Base-by-base conservation (phyloP, 2,888 invertebrate species). In the Napeogenes inachia region DNA sequence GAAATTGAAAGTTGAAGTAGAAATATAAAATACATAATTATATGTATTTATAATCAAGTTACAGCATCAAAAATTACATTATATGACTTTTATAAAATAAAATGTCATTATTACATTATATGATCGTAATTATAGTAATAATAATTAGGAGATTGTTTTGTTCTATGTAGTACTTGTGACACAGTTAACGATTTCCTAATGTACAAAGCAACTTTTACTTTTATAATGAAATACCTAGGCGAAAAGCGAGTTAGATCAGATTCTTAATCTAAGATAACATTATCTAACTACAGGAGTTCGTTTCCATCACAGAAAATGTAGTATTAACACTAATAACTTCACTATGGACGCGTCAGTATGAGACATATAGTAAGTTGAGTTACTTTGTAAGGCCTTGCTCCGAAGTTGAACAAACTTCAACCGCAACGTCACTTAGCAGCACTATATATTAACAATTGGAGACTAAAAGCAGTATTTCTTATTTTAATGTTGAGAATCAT, bases 181-280 rank as follows among this genome's bases (percentile, higher is more conserved):
- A 42, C 8, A 1, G 50, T 30, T 50, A 50, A 30, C 50, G 30
- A 50, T 30, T 50, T 30, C 30, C 30, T 30, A 50, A 50, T 50
- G 30, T 42, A 3, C 10, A 50, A 50, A 50, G 30, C 57, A 70
- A 79, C 78, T 79, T 80, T 80, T 80, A 80, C 81, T 80, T 80
- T 80, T 76, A 70, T 73, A 64, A 71, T 72, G 72, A 75, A 78
- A 77, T 74, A 21, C 21, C 21, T 21, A 70, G 69, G 62, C 66
- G 54, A 46, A 55, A 60, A 62, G 65, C 62, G 47, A 67, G 68
- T 64, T 63, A 60, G 63, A 69, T 66, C 62, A 60, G 70, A 71
- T 70, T 71, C 66, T 69, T 60, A 68, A 63, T 65, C 50, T 30
- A n/a, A 21, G 30, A 50, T 30, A n/a, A 21, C 10, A 50, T 50